Evolutionary conservation across 2,888 invertebrate species (phyloP).

Genomic region (Maniola hyperantus): DNA sequence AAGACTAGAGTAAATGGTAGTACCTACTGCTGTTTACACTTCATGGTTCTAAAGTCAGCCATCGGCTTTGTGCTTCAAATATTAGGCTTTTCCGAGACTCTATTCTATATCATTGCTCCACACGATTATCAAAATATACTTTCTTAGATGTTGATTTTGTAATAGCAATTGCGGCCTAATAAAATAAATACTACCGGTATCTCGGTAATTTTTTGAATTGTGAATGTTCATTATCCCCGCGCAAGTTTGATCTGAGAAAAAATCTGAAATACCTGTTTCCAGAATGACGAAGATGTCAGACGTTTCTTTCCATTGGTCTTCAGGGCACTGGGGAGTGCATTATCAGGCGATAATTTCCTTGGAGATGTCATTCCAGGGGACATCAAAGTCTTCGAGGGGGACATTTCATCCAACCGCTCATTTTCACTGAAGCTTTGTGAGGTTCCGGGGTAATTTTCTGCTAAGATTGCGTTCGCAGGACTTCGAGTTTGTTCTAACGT

Average conservation of each 20-base stretch:
- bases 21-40: too few species aligned
- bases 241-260: slow-evolving; percentile 83
- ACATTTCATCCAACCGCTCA: slow-evolving; percentile 70
- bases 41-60: too few species aligned
- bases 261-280: slow-evolving; percentile 72
- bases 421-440: slow-evolving; percentile 89
- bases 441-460: slow-evolving; percentile 89
- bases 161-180: too few species aligned
- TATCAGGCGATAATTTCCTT: slow-evolving; percentile 55
- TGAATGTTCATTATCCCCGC: too few species aligned
- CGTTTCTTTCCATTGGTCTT: slow-evolving; percentile 47
- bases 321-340: slow-evolving; percentile 49
- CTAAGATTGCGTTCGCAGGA: slow-evolving; percentile 86
- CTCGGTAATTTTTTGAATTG: too few species aligned
- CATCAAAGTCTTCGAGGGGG: slow-evolving; percentile 62
- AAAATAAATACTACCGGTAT: too few species aligned
- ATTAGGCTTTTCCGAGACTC: too few species aligned
- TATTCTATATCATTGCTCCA: too few species aligned
- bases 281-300: slow-evolving; percentile 64
- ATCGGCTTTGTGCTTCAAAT: too few species aligned
- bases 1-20: too few species aligned
- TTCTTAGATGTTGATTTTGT: too few species aligned
- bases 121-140: too few species aligned
- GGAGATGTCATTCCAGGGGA: slow-evolving; percentile 57
- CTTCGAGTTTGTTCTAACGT: slow-evolving; percentile 87